phyloP scores from a whole-genome alignment of 2,888 invertebrate species.

The Nebria brevicollis region DNA sequence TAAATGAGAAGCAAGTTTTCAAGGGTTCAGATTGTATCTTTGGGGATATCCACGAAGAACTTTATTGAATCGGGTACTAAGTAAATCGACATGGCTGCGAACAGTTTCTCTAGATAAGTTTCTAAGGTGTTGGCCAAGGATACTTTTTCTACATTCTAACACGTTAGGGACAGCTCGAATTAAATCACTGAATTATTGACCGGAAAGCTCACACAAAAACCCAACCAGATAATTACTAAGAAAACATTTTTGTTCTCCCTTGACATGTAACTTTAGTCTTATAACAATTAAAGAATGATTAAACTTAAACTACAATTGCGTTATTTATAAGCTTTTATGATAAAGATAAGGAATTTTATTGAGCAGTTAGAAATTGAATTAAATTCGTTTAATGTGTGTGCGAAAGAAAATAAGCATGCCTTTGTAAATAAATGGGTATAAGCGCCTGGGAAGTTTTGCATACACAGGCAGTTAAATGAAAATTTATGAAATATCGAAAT shows the following conservation, averaged over 20 bases:
- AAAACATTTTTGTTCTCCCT: too few species aligned
- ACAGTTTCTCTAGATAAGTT: conserved; percentile 27
- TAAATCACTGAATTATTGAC: conserved; percentile 39
- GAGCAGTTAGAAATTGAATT: conserved; percentile 36
- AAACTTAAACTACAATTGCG: too few species aligned
- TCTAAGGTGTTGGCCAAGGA: conserved; percentile 22
- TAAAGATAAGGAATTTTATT: conserved; percentile 9
- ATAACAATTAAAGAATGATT: too few species aligned
- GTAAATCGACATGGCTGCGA: conserved; percentile 41
- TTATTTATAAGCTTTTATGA: background rate
- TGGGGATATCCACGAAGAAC: conserved; percentile 18
- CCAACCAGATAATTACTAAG: background rate
- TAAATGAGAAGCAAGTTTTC: conserved; percentile 11
- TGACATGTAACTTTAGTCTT: too few species aligned
- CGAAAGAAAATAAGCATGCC: conserved; percentile 25
- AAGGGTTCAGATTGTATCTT: conserved; percentile 18
- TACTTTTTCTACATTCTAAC: conserved; percentile 12
- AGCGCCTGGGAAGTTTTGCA: conserved; percentile 37
- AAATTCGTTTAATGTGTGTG: conserved; percentile 36
- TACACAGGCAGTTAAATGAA: conserved; percentile 32
- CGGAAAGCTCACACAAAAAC: background rate
- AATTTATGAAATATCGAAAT: conserved; percentile 46
- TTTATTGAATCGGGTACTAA: conserved; percentile 43
- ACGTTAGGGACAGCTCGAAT: conserved; percentile 26
- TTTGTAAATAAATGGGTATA: conserved; percentile 25